Evolutionary conservation across 2,797 vertebrate genomes (phyloP).

Genomic region (Clarias laeviceps): DNA sequence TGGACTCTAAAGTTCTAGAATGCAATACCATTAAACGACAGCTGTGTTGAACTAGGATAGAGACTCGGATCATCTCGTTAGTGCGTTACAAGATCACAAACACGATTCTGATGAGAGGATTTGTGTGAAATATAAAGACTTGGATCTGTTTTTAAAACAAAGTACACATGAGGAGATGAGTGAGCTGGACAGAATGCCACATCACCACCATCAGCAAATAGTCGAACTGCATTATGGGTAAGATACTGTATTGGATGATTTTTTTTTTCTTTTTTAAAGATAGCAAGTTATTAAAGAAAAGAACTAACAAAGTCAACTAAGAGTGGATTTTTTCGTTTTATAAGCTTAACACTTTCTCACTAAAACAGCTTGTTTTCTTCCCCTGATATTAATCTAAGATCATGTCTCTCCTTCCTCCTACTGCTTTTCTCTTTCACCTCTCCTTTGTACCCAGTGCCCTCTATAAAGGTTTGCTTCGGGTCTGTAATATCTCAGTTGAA

Average conservation of each 20-base stretch:
- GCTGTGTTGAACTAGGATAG: neutral
- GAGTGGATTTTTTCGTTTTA: neutral
- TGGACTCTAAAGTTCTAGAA: neutral
- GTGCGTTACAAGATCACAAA: neutral
- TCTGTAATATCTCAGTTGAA: slow-evolving; percentile 26
- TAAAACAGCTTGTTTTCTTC: neutral
- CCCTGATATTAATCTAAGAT: neutral
- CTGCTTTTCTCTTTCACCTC: slow-evolving; percentile 23
- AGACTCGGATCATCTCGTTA: neutral
- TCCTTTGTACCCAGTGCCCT: neutral
- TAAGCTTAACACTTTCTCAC: neutral
- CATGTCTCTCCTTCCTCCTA: neutral
- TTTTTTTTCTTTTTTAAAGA: no score
- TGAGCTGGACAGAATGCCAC: neutral
- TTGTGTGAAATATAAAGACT: neutral
- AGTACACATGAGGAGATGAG: neutral
- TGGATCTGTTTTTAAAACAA: neutral
- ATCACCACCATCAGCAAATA: neutral
- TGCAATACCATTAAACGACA: no score
- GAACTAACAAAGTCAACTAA: neutral
- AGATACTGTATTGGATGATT: no score
- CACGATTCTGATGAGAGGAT: neutral
- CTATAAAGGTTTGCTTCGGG: neutral
- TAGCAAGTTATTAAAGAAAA: neutral
- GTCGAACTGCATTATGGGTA: neutral